Evolutionary conservation across 2,113 vertebrate genomes (phyloP).

Genomic region (Pterocles orientalis): DNA sequence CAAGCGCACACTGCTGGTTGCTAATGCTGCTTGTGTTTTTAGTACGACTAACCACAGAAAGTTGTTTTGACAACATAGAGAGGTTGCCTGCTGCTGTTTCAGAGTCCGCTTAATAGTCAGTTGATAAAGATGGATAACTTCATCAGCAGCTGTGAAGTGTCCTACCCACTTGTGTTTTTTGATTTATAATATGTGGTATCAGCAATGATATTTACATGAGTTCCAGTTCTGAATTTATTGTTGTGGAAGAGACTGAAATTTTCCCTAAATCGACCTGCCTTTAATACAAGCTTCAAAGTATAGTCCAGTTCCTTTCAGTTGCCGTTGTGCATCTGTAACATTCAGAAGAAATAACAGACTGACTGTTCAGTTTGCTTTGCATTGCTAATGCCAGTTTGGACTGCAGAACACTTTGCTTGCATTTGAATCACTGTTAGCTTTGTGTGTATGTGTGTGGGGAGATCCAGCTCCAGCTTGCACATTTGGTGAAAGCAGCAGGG

Average conservation of each 20-base stretch:
- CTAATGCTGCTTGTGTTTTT: background rate
- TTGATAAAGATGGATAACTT: background rate
- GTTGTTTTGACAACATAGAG: background rate
- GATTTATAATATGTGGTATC: background rate
- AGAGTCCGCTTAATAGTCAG: background rate
- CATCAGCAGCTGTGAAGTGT: background rate
- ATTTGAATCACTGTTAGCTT: background rate
- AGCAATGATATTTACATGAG: background rate
- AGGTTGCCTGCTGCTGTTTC: background rate
- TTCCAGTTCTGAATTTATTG: background rate
- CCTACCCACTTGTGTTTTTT: background rate
- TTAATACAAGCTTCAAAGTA: background rate
- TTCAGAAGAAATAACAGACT: background rate
- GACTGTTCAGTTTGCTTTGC: background rate
- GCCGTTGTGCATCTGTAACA: background rate
- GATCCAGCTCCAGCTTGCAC: background rate
- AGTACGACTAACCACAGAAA: background rate
- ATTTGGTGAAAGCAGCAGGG: background rate
- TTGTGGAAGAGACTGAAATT: background rate
- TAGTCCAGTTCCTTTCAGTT: background rate
- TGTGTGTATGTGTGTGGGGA: background rate
- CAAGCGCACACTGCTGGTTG: too few species aligned
- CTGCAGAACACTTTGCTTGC: background rate
- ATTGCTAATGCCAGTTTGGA: background rate
- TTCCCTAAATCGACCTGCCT: background rate